Conservation (phyloP, 1,140 invertebrate species). For the Plectus sambesii region DNA sequence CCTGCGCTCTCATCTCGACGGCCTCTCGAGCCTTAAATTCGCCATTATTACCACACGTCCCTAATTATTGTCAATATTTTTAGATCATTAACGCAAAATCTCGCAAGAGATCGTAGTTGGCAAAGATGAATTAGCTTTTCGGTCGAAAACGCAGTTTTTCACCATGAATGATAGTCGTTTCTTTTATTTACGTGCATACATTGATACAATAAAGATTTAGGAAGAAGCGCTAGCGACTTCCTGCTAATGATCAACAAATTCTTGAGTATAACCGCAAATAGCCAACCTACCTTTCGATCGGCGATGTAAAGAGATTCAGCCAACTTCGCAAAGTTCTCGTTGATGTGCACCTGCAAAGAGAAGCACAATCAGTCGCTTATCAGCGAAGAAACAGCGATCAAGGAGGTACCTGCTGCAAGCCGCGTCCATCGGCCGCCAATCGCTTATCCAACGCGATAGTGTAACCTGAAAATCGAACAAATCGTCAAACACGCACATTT, state of each 20-base stretch:
- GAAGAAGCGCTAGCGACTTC: no score
- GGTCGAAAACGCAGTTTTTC: no score
- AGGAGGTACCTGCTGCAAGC: slow-evolving; percentile 70
- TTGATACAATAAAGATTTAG: no score
- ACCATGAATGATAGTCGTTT: no score
- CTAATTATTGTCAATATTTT: no score
- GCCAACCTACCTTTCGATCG: slow-evolving; percentile 67
- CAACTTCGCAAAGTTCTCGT: slow-evolving; percentile 97
- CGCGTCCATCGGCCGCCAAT: slow-evolving; percentile 89
- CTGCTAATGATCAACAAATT: slow-evolving; percentile 1
- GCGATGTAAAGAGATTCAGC: slow-evolving; percentile 95
- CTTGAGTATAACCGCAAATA: background rate
- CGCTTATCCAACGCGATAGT: slow-evolving; percentile 97
- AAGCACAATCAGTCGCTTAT: no score
- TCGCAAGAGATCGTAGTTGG: no score
- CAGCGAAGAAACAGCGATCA: no score
- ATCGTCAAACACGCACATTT: background rate
- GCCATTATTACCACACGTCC: background rate
- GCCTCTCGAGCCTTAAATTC: slow-evolving; percentile 66
- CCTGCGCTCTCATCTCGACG: slow-evolving; percentile 84
- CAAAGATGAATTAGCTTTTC: no score
- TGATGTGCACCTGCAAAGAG: slow-evolving; percentile 63
- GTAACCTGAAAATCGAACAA: no score
- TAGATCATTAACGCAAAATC: no score
- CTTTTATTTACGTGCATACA: no score